Evolutionary conservation across 37 sponge, comb jelly and placozoan species (phyloP).

Genomic region (Cliona cf. orientalis): DNA sequence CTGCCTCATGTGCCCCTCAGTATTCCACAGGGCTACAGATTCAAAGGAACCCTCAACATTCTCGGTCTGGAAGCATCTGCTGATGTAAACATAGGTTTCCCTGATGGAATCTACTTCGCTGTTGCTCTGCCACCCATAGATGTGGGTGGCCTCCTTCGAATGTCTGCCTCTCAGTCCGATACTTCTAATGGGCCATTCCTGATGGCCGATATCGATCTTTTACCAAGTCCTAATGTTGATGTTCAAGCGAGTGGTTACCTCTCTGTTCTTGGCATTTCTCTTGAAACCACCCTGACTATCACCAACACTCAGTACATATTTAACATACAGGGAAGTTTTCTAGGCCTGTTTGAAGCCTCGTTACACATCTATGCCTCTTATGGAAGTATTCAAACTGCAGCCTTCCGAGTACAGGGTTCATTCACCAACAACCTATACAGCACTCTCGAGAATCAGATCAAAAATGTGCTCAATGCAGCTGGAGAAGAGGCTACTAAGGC

Average conservation of each 20-base stretch:
- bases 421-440: too few species aligned
- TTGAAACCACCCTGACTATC: slow-evolving; percentile 21
- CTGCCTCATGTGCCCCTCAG: slow-evolving; percentile 10
- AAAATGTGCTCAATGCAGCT: too few species aligned
- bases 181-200: slow-evolving; percentile 24
- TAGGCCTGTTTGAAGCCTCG: slow-evolving; percentile 23
- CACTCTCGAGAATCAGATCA: too few species aligned
- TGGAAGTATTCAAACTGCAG: too few species aligned
- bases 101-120: slow-evolving; percentile 3
- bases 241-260: slow-evolving; percentile 27
- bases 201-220: neutral
- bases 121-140: slow-evolving; percentile 9
- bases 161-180: slow-evolving; percentile 25
- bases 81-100: slow-evolving; percentile 15
- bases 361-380: too few species aligned
- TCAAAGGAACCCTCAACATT: slow-evolving; percentile 38
- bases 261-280: slow-evolving; percentile 14
- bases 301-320: slow-evolving; percentile 7
- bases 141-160: slow-evolving; percentile 15
- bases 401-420: too few species aligned
- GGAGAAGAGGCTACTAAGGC: too few species aligned
- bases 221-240: neutral
- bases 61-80: slow-evolving; percentile 8
- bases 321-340: slow-evolving; percentile 6
- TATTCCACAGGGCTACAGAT: slow-evolving; percentile 24